Percentiles rank a stretch among this genome's conserved stretches.
Conservation (phyloP, 2,888 invertebrate genomes). For the Fissipunctia ypsillon region DNA sequence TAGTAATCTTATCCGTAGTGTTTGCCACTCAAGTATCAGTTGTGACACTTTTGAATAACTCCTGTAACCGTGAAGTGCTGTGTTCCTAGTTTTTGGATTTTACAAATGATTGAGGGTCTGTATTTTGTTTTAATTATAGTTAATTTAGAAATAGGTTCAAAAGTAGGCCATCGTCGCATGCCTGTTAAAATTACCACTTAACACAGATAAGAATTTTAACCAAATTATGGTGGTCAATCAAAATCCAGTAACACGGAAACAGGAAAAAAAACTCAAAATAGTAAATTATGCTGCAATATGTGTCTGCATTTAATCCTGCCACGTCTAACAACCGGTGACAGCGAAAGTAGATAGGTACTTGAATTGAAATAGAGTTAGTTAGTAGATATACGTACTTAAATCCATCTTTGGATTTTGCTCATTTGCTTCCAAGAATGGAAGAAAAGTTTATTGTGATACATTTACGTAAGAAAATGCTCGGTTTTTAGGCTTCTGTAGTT, state of each 20-base stretch:
- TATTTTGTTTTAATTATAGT: neutral
- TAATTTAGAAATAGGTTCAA: neutral
- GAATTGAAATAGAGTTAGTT: neutral
- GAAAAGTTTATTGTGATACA: conserved; percentile 8
- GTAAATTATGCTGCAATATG: neutral
- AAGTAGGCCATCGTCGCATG: neutral
- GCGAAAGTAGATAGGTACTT: conserved; percentile 3
- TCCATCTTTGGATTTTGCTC: too few relatives aligned
- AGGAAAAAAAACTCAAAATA: neutral
- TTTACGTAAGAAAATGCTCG: too few relatives aligned
- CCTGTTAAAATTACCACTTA: neutral
- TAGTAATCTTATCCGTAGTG: neutral
- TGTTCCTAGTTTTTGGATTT: conserved; percentile 12
- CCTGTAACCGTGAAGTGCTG: conserved; percentile 18
- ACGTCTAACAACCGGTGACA: neutral
- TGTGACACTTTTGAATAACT: conserved; percentile 1
- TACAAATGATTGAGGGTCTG: conserved; percentile 13
- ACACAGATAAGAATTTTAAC: neutral
- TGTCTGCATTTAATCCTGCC: too few relatives aligned
- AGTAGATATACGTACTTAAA: too few relatives aligned
- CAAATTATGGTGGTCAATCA: neutral
- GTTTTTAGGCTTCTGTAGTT: too few relatives aligned
- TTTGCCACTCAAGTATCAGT: neutral
- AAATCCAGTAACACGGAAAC: neutral
- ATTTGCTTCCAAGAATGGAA: neutral